These are phyloP conservation scores for Thecocarcelia acutangulata DNA, from an alignment of 2,888 invertebrate genomes.

Conservation along the genomic window DNA sequence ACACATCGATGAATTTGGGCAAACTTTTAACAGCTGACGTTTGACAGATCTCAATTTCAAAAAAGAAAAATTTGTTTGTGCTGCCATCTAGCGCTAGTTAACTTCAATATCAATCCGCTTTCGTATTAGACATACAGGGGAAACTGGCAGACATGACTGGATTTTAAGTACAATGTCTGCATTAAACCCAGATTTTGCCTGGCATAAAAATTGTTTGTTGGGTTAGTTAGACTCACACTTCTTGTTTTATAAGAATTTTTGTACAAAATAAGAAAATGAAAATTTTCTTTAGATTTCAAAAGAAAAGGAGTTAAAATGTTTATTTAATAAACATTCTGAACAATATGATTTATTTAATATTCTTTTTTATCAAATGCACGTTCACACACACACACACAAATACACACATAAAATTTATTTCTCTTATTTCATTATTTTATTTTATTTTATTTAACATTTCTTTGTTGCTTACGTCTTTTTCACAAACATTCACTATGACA, in stretches of 20 bases:
- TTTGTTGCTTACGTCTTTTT: constrained; percentile 3
- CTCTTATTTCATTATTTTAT: constrained; percentile 32
- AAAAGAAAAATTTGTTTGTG: too few relatives aligned
- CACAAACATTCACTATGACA: constrained; percentile 46
- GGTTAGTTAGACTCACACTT: not conserved
- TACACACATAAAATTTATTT: constrained; percentile 50
- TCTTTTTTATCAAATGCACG: constrained; percentile 42
- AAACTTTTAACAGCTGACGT: too few relatives aligned
- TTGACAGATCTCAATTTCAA: too few relatives aligned
- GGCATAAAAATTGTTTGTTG: too few relatives aligned
- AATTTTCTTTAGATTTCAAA: constrained; percentile 11
- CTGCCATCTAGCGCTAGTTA: too few relatives aligned
- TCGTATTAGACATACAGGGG: too few relatives aligned
- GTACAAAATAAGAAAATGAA: not conserved
- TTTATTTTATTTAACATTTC: constrained; percentile 22
- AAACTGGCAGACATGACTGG: too few relatives aligned
- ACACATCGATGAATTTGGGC: too few relatives aligned
- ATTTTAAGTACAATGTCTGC: too few relatives aligned
- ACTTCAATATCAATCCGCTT: too few relatives aligned
- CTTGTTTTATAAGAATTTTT: not conserved
- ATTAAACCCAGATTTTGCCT: too few relatives aligned
- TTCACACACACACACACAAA: not conserved
- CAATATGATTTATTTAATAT: constrained; percentile 64
- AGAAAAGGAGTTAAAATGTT: constrained; percentile 53
- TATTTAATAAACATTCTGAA: constrained; percentile 60